These are phyloP conservation scores for Desoria tigrina DNA, from an alignment of 2,888 invertebrate species.

Conservation along the genomic window DNA sequence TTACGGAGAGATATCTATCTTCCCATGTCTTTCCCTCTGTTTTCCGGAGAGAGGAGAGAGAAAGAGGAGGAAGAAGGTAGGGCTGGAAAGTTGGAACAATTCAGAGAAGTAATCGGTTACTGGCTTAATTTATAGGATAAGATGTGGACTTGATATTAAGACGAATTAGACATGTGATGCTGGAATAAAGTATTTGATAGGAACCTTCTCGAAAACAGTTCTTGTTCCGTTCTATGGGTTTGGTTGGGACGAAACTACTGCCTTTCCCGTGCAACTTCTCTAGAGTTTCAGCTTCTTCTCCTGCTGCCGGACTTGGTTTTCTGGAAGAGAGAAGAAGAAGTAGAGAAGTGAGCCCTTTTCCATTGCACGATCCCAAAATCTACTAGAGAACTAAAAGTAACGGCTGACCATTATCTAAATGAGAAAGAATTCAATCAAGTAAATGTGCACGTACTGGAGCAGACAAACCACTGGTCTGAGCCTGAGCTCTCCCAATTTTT, in stretches of 20 bases:
- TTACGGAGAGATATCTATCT: too few species aligned
- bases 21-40: too few species aligned
- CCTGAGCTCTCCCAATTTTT: slow-evolving; percentile 31
- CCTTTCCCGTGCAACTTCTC: slow-evolving; percentile 12
- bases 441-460: slow-evolving; percentile 44
- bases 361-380: slow-evolving; percentile 2
- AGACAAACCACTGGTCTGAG: slow-evolving; percentile 11
- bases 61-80: too few species aligned
- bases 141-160: slow-evolving; percentile 51
- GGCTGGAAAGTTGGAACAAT: too few species aligned
- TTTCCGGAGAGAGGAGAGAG: too few species aligned
- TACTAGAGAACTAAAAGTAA: slow-evolving; percentile 33
- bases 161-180: slow-evolving; percentile 50
- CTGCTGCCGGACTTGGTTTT: neutral
- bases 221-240: too few species aligned
- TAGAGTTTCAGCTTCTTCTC: neutral
- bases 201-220: neutral
- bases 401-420: slow-evolving; percentile 53
- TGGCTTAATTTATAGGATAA: slow-evolving; percentile 52
- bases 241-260: neutral
- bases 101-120: slow-evolving; percentile 49
- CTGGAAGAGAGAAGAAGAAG: too few species aligned
- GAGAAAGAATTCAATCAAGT: slow-evolving; percentile 53
- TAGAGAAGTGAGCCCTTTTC: slow-evolving; percentile 21
- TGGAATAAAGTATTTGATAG: slow-evolving; percentile 20